A percentile compares a stretch with the other conserved stretches of the same genome.
phyloP scores from a whole-genome alignment of 2,113 vertebrate genomes.

The Prolemur simus region DNA sequence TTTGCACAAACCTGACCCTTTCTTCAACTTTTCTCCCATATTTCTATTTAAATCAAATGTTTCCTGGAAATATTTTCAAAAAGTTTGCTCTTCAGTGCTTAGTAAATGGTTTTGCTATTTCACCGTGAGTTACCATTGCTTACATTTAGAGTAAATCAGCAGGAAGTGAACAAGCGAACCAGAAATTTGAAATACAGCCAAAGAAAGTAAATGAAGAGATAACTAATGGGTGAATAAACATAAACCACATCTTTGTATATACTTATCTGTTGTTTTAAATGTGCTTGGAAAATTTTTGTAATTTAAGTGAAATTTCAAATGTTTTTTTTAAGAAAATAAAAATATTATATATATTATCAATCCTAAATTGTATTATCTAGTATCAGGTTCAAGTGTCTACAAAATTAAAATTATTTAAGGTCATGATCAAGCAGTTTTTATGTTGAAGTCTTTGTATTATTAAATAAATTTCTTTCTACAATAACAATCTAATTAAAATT shows the following conservation, averaged over 20 bases:
- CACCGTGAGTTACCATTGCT: not conserved
- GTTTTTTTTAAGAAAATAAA: slow-evolving; percentile 9
- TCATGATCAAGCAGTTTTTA: not conserved
- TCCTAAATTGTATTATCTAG: not conserved
- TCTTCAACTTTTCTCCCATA: not conserved
- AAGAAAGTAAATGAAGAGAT: slow-evolving; percentile 19
- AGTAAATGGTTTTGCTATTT: not conserved
- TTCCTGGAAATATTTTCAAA: slow-evolving; percentile 14
- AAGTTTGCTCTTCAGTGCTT: not conserved
- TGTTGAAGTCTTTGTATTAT: not conserved
- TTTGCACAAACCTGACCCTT: not conserved
- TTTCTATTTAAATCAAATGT: not conserved
- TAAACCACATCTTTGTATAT: not conserved
- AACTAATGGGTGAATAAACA: not conserved
- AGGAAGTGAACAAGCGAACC: not conserved
- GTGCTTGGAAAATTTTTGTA: not conserved
- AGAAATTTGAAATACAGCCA: not conserved
- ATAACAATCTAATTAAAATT: not conserved
- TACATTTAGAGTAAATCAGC: not conserved
- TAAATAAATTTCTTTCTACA: not conserved
- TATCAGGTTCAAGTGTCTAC: not conserved
- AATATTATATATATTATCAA: not conserved
- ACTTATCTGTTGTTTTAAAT: not conserved
- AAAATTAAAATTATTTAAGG: not conserved
- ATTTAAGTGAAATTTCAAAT: not conserved